Evolutionary conservation across 92 coral and sea anemone species (phyloP), one percentile per base, ranked within the genome.

Genomic region (Paramuricea clavata): DNA sequence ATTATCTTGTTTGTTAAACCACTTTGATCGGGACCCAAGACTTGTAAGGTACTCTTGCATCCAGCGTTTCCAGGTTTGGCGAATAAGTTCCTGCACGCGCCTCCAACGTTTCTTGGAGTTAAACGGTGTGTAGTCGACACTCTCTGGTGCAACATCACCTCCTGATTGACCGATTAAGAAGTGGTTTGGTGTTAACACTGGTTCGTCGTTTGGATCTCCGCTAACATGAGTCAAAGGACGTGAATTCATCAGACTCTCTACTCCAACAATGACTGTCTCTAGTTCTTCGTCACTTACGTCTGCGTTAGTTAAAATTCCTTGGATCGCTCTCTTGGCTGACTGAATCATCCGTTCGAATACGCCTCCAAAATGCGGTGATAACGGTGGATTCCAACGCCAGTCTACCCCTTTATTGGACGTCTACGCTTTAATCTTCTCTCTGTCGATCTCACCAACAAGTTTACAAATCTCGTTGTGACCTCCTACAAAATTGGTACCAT

Each of bases 81-180:
- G n/a, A n/a, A n/a, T n/a, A n/a, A n/a, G n/a, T n/a, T n/a, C n/a
- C n/a, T n/a, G n/a, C n/a, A n/a, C n/a, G n/a, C n/a, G n/a, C n/a
- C n/a, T n/a, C n/a, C n/a, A n/a, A n/a, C n/a, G n/a, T n/a, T n/a
- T n/a, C n/a, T n/a, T n/a, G n/a, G n/a, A n/a, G n/a, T n/a, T n/a
- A n/a, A n/a, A n/a, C n/a, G n/a, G n/a, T n/a, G n/a, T n/a, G n/a
- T n/a, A n/a, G n/a, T n/a, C n/a, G n/a, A n/a, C n/a, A n/a, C n/a
- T n/a, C n/a, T 78, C 83, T 57, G 91, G 95, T 6, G 90, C 92
- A 31, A 92, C 23, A 61, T 92, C 92, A 30, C 94, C 94, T 22
- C 94, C 94, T 89, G 87, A 83, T 2, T 88, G 92, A 3, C 93
- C 89, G 36, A 91, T 83, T 33, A 87, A 70, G 35, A 91, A 87